Conservation (phyloP, 1,140 invertebrate genomes). For the Bombus impatiens region DNA sequence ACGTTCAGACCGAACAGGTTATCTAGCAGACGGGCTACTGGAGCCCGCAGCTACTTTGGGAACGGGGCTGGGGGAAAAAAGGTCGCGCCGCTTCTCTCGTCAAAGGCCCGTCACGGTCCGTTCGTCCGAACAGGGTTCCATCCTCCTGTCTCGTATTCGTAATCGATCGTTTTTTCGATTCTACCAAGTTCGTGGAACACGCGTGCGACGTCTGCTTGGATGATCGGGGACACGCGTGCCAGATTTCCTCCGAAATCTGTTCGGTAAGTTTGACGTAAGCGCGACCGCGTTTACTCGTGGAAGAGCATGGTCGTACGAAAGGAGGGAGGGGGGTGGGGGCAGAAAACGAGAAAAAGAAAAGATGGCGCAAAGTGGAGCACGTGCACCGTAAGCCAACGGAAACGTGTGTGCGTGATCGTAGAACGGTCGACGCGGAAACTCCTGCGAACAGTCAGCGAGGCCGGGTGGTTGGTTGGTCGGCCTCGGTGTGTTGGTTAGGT, state of each 20-base stretch:
- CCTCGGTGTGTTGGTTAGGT: constrained; percentile 65
- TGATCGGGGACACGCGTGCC: not conserved
- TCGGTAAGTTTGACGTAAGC: not conserved
- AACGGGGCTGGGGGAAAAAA: constrained; percentile 68
- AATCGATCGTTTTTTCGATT: not conserved
- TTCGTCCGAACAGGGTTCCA: constrained; percentile 18
- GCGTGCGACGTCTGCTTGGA: not conserved
- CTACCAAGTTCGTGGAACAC: too few relatives aligned
- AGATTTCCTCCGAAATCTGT: not conserved
- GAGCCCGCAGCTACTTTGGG: constrained; percentile 76
- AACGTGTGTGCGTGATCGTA: constrained; percentile 9
- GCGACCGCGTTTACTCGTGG: not conserved
- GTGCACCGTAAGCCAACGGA: not conserved
- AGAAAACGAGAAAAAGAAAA: not conserved
- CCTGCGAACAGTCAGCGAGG: constrained; percentile 71
- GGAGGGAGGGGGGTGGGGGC: accelerated
- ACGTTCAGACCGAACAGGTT: constrained; percentile 75
- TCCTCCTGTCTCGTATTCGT: not conserved
- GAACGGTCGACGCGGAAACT: constrained; percentile 56
- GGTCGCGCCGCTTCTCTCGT: constrained; percentile 34
- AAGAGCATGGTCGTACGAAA: too few relatives aligned
- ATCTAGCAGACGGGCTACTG: constrained; percentile 68
- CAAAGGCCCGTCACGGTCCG: constrained; percentile 54
- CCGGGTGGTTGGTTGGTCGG: constrained; percentile 63
- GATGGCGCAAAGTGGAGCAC: constrained; percentile 6